These are phyloP conservation scores for Ctenopoma kingsleyae DNA, from an alignment of 2,797 vertebrate genomes.

Conservation along the genomic window DNA sequence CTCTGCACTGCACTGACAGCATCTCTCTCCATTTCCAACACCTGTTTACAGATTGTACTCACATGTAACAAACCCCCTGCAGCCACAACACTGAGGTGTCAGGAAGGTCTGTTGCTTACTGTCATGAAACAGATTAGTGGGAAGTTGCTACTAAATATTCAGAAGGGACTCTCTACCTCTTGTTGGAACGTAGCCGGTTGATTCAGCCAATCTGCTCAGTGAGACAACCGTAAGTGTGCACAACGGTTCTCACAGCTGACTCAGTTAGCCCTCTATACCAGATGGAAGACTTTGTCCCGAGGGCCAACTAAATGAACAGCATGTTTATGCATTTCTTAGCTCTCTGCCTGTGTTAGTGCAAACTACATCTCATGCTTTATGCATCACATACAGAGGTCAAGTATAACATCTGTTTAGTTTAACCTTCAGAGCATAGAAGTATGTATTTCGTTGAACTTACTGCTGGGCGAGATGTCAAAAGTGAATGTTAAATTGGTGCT, in stretches of 20 bases:
- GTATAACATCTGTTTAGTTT: conserved; percentile 29
- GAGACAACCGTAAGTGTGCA: conserved; percentile 27
- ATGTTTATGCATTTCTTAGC: conserved; percentile 36
- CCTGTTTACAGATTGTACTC: conserved; percentile 46
- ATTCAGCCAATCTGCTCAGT: conserved; percentile 43
- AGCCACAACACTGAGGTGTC: conserved; percentile 28
- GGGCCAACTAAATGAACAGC: conserved; percentile 18
- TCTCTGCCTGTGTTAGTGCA: conserved; percentile 46
- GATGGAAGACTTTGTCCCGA: conserved; percentile 12
- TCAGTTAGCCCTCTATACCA: conserved; percentile 15
- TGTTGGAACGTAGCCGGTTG: conserved; percentile 31
- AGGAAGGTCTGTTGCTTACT: conserved; percentile 28
- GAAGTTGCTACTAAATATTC: conserved; percentile 64
- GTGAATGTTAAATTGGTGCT: conserved; percentile 77
- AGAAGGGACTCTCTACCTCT: conserved; percentile 67
- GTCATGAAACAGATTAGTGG: conserved; percentile 23
- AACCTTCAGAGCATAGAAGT: conserved; percentile 39
- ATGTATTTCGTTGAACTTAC: conserved; percentile 39
- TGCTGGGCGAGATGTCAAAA: conserved; percentile 55
- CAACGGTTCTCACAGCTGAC: conserved; percentile 22
- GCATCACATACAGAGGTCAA: conserved; percentile 31
- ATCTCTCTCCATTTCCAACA: conserved; percentile 30
- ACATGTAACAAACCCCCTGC: conserved; percentile 22
- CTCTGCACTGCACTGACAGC: conserved; percentile 64
- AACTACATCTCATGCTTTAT: conserved; percentile 39